phyloP scores from a whole-genome alignment of 2,888 invertebrate species.

The Cataglyphis altisquamis region DNA sequence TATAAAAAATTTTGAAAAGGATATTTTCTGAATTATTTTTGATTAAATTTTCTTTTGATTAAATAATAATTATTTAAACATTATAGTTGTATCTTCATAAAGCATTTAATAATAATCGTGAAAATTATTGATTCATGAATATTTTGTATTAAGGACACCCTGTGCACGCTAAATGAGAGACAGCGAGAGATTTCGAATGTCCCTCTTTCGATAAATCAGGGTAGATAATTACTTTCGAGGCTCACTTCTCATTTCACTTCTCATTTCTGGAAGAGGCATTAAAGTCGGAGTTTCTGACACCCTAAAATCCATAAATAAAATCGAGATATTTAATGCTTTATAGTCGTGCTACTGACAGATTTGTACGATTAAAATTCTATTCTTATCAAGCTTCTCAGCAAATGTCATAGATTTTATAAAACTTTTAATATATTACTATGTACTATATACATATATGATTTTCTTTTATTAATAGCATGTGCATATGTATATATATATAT shows the following conservation, averaged over 20 bases:
- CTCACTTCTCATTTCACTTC: neutral
- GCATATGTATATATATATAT: too few relatives aligned
- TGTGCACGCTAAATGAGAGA: neutral
- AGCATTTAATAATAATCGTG: neutral
- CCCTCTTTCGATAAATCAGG: slow-evolving; percentile 7
- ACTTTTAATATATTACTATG: too few relatives aligned
- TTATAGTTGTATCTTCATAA: neutral
- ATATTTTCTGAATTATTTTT: neutral
- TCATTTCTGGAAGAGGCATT: neutral
- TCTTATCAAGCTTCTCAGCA: neutral
- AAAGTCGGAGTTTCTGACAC: slow-evolving; percentile 4
- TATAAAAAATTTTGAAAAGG: neutral
- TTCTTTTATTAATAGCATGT: too few relatives aligned
- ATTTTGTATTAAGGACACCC: neutral
- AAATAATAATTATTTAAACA: neutral
- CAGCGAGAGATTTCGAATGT: neutral
- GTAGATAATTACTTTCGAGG: neutral
- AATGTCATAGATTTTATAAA: neutral
- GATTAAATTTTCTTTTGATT: neutral
- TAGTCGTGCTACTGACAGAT: neutral
- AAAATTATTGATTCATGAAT: neutral
- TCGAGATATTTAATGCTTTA: neutral
- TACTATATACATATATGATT: too few relatives aligned
- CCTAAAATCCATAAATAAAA: neutral
- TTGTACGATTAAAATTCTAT: neutral